phyloP scores from a whole-genome alignment of 2,888 invertebrate species.

The Heliothis peltigera region DNA sequence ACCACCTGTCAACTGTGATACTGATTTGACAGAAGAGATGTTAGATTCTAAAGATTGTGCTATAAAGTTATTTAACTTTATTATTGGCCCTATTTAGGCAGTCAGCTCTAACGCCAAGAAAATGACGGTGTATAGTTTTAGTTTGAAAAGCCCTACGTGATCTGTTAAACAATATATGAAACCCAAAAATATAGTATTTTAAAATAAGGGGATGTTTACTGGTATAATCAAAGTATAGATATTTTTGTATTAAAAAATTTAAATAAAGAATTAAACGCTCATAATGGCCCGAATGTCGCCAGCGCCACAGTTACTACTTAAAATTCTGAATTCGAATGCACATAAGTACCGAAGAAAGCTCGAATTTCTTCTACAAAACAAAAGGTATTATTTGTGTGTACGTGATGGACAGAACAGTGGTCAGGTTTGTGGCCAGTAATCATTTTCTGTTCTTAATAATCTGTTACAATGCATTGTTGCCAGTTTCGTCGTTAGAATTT shows the following conservation, averaged over 20 bases:
- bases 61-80: neutral
- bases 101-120: too few relatives aligned
- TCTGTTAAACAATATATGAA: too few relatives aligned
- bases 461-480: constrained; percentile 21
- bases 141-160: too few relatives aligned
- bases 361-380: constrained; percentile 25
- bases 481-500: constrained; percentile 9
- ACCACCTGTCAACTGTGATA: constrained; percentile 1
- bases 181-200: too few relatives aligned
- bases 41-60: too few relatives aligned
- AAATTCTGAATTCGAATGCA: constrained; percentile 11
- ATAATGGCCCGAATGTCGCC: neutral
- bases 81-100: too few relatives aligned
- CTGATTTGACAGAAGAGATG: neutral
- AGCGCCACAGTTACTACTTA: constrained; percentile 10
- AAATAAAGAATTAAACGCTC: neutral
- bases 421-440: constrained; percentile 42
- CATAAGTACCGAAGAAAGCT: constrained; percentile 37
- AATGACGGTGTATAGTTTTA: too few relatives aligned
- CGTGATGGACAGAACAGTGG: constrained; percentile 63
- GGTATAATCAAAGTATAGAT: too few relatives aligned
- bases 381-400: constrained; percentile 60
- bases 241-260: too few relatives aligned
- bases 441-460: constrained; percentile 46
- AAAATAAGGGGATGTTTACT: too few relatives aligned